Evolutionary conservation across 2,113 vertebrate species (phyloP).

Genomic region (Spheniscus mendiculus): DNA sequence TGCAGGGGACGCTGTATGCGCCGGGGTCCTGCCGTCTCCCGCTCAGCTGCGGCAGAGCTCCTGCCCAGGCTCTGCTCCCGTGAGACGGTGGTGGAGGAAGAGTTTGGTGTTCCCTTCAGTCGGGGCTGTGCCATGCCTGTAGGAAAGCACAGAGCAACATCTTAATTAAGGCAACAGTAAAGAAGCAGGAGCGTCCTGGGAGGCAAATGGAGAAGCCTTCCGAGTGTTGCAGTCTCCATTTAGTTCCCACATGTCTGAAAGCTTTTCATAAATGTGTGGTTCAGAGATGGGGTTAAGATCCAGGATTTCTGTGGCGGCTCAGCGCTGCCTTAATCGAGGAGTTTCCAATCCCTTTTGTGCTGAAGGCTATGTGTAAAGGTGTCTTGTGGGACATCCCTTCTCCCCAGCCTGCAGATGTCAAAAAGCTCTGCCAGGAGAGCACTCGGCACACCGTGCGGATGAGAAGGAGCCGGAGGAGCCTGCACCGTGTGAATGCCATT

Average conservation of each 20-base stretch:
- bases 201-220: neutral
- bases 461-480: neutral
- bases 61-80: neutral
- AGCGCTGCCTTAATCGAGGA: neutral
- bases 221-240: neutral
- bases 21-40: neutral
- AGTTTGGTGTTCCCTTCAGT: neutral
- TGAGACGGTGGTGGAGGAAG: neutral
- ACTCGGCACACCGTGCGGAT: rapidly evolving
- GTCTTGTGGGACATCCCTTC: neutral
- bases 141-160: neutral
- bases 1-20: neutral
- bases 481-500: rapidly evolving
- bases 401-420: neutral
- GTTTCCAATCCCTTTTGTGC: constrained; percentile 18
- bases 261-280: neutral
- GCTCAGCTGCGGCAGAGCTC: rapidly evolving
- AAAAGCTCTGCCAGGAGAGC: neutral
- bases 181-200: neutral
- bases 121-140: neutral
- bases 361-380: neutral
- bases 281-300: neutral
- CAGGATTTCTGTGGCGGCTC: neutral
- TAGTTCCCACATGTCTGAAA: neutral
- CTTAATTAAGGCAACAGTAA: neutral